Evolutionary conservation across 1,140 invertebrate genomes (phyloP).

Genomic region (Globodera ellingtonae): DNA sequence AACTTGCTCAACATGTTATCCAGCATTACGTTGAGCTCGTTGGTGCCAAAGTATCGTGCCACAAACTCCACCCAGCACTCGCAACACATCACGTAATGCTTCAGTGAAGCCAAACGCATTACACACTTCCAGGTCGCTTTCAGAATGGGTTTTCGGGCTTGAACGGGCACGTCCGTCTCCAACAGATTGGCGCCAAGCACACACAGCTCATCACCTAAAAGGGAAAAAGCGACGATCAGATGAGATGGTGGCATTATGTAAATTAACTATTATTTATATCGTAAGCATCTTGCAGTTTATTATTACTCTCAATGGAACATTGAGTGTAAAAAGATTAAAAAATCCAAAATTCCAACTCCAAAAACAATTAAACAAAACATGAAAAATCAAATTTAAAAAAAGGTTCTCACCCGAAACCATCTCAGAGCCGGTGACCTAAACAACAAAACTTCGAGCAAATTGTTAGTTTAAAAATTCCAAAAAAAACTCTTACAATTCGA

Average conservation of each 20-base stretch:
- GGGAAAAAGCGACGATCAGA: neutral
- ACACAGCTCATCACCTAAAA: slow-evolving; percentile 37
- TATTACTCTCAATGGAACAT: too few relatives aligned
- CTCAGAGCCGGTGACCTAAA: slow-evolving; percentile 38
- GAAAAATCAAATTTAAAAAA: neutral
- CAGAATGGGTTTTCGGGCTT: slow-evolving; percentile 37
- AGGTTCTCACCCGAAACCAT: slow-evolving; percentile 26
- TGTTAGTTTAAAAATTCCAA: neutral
- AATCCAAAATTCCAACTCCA: too few relatives aligned
- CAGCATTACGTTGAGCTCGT: slow-evolving; percentile 45
- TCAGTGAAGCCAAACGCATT: slow-evolving; percentile 18
- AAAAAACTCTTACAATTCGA: slow-evolving; percentile 34
- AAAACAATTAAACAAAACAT: too few relatives aligned
- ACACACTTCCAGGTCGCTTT: slow-evolving; percentile 48
- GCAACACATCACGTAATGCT: slow-evolving; percentile 39
- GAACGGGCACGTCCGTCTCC: slow-evolving; percentile 25
- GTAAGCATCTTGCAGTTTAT: too few relatives aligned
- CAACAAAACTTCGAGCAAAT: neutral
- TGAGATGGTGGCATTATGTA: too few relatives aligned
- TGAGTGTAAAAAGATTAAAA: too few relatives aligned
- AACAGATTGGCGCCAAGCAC: slow-evolving; percentile 39
- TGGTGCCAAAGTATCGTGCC: slow-evolving; percentile 39
- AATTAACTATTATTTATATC: too few relatives aligned
- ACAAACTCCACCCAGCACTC: slow-evolving; percentile 53
- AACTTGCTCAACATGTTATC: slow-evolving; percentile 33